A percentile compares a stretch with the other conserved stretches of the same genome.
These are phyloP conservation scores for Callipepla californica DNA, from an alignment of 2,113 vertebrate species.

Conservation along the genomic window DNA sequence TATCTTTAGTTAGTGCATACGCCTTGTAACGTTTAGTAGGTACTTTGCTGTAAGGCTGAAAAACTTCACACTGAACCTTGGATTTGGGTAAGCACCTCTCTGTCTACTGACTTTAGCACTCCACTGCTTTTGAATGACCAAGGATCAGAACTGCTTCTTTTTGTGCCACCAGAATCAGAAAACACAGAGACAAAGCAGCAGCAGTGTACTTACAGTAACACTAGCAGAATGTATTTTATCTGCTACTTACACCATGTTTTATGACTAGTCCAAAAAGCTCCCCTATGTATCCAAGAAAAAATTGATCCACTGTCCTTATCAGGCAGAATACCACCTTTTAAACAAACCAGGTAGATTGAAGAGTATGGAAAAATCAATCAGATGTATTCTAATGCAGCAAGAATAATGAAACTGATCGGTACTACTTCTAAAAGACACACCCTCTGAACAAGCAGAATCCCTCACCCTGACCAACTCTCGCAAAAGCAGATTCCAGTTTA, in stretches of 20 bases:
- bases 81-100: background rate
- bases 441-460: background rate
- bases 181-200: background rate
- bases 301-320: constrained; percentile 5
- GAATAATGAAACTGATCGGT: constrained; percentile 13
- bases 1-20: background rate
- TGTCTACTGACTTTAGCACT: background rate
- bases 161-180: background rate
- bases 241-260: background rate
- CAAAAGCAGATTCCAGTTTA: background rate
- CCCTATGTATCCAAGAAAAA: background rate
- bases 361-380: constrained; percentile 37
- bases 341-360: background rate
- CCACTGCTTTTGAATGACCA: background rate
- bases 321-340: constrained; percentile 4
- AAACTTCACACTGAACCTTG: background rate
- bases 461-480: background rate
- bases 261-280: background rate
- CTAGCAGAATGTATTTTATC: background rate
- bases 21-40: background rate
- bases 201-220: background rate
- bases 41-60: background rate
- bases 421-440: background rate
- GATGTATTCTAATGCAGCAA: background rate
- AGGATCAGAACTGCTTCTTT: background rate